phyloP scores from a whole-genome alignment of 2,797 vertebrate species.

The Thamnophis elegans region DNA sequence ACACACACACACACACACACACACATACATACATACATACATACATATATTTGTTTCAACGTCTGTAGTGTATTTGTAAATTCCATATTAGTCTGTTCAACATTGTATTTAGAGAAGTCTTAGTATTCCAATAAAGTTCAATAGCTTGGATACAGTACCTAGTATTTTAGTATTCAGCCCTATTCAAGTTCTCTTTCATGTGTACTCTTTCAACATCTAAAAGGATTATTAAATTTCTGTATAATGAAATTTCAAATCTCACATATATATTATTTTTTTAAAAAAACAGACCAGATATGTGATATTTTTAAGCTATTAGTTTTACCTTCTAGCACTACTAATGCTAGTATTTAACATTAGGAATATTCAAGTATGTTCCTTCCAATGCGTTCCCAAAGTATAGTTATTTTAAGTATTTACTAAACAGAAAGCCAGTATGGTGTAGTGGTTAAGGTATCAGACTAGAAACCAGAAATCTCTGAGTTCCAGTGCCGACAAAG shows the following conservation, averaged over 20 bases:
- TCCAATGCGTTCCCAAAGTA: constrained; percentile 9
- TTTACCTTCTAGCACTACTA: not conserved
- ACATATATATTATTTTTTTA: not conserved
- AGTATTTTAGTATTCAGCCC: constrained; percentile 4
- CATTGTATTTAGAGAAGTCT: constrained; percentile 22
- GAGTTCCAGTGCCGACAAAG: not conserved
- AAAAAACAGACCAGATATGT: constrained; percentile 1
- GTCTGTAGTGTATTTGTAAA: constrained; percentile 9
- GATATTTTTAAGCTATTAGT: not conserved
- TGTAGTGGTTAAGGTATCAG: not conserved
- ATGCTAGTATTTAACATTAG: not conserved
- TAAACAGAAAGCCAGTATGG: not conserved
- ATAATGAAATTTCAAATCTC: constrained; percentile 6
- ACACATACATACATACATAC: too few species aligned
- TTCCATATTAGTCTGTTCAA: constrained; percentile 2
- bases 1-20: too few species aligned
- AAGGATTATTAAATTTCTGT: constrained; percentile 14
- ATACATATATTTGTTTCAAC: not conserved
- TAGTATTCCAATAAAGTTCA: constrained; percentile 15
- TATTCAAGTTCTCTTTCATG: constrained; percentile 16
- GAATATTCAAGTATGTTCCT: constrained; percentile 22
- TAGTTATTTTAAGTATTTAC: not conserved
- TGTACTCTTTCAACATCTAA: constrained; percentile 14
- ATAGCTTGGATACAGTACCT: constrained; percentile 18
- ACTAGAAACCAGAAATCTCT: not conserved